These are phyloP conservation scores for Pristis pectinata DNA, from an alignment of 2,797 vertebrate genomes.

Conservation along the genomic window DNA sequence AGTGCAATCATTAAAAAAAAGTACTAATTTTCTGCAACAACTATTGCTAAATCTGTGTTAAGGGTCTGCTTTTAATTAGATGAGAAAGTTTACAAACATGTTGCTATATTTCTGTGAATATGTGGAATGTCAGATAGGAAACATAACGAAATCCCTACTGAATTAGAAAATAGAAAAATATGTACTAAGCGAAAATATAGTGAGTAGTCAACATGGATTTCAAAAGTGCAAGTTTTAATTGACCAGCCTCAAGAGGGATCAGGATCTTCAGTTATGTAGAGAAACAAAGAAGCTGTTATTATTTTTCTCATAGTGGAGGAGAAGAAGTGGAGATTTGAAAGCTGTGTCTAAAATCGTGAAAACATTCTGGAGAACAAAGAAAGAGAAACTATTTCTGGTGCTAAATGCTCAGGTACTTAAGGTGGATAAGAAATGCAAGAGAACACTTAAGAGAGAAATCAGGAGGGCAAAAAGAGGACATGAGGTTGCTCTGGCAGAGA, in stretches of 20 bases:
- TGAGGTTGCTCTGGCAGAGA: no score
- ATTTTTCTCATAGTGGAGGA: background rate
- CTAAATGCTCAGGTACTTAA: no score
- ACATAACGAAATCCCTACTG: background rate
- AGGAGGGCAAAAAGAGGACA: no score
- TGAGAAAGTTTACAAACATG: background rate
- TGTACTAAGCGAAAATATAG: background rate
- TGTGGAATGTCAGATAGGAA: background rate
- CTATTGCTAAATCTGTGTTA: background rate
- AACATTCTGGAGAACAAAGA: background rate
- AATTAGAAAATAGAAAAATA: background rate
- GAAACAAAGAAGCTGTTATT: background rate
- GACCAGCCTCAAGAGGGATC: background rate
- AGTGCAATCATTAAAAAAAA: background rate
- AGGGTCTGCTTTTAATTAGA: background rate
- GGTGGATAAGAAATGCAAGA: no score
- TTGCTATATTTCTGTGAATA: background rate
- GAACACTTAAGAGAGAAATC: no score
- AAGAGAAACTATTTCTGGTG: background rate
- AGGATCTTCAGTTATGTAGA: background rate
- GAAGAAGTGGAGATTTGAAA: background rate
- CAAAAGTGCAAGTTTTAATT: background rate
- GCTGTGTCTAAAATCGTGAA: background rate
- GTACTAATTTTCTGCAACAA: background rate
- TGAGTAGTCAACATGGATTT: background rate